These are phyloP conservation scores for Colaptes auratus DNA, from an alignment of 2,113 vertebrate species.

Conservation along the genomic window DNA sequence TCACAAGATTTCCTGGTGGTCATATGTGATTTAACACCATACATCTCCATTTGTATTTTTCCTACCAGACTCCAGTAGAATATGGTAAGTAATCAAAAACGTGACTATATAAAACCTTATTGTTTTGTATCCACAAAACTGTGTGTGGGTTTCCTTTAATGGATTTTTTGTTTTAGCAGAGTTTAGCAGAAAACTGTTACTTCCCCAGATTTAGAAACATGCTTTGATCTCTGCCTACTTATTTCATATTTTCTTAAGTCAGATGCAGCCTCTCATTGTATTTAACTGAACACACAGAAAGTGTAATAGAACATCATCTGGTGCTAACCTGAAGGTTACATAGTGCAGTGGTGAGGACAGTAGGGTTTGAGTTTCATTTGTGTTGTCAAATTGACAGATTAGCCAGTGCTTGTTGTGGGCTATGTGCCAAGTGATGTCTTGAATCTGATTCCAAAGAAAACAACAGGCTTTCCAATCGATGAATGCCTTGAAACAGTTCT, in stretches of 20 bases:
- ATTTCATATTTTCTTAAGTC: not conserved
- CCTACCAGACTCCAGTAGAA: not conserved
- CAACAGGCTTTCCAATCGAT: conserved; percentile 20
- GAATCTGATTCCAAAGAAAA: conserved; percentile 64
- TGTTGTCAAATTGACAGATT: conserved; percentile 53
- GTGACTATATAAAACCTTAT: not conserved
- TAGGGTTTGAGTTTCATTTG: conserved; percentile 19
- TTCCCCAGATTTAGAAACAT: not conserved
- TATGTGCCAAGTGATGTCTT: conserved; percentile 44
- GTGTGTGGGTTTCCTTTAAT: not conserved
- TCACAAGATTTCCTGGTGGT: not conserved
- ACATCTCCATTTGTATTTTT: not conserved
- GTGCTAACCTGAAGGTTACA: not conserved
- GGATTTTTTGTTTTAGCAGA: no score
- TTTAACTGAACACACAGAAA: not conserved
- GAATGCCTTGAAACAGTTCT: conserved; percentile 26
- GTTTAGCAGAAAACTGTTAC: not conserved
- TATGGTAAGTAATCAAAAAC: not conserved
- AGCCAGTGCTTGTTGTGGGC: conserved; percentile 4
- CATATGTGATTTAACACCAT: not conserved
- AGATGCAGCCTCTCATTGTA: not conserved
- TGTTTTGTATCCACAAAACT: not conserved
- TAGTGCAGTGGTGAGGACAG: not conserved
- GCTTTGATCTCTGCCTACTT: fast-evolving
- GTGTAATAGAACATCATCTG: not conserved